Base-by-base conservation (phyloP, 2,113 vertebrate genomes). In the Baryphthengus martii region DNA sequence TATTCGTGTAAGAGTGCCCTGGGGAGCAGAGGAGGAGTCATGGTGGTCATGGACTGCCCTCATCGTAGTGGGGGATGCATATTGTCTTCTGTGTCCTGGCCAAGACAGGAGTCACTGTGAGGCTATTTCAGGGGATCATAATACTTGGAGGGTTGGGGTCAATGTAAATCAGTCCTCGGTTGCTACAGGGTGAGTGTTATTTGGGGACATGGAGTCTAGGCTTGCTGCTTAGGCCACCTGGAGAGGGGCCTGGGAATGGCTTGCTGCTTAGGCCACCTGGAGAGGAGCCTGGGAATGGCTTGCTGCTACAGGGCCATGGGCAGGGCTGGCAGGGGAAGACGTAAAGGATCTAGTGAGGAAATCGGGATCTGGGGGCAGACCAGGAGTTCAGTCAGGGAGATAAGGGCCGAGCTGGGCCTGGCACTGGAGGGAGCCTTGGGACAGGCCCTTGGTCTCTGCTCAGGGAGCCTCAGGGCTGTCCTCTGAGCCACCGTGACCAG, bases 281-380 rank as follows among this genome's bases (percentile, higher is more conserved):
- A n/a, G n/a, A n/a, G n/a, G n/a, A n/a, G n/a, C 8, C 44, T 45
- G 29, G 29, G 16, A 42, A 9, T 63, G 13, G 6, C 17, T 33
- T 81, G 33, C 21, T 2, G 7, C 44, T 42, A 24, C 0, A 3
- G 21, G 11, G 16, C 28, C 0, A 2, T 28, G 29, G n/a, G 25
- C 28, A 39, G 28, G 24, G 29, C 53, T 80, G 20, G 24, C 1
- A 4, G 19, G 16, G 17, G 10, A 23, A 26, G n/a, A 25, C 7
- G 13, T 40, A 58, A 53, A 11, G 29, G 17, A 52, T 6, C 12
- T 4, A 9, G 53, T 24, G 28, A 17, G 12, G 45, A 67, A 61
- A 37, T 5, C 0, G 1, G n/a, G 39, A 52, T 7, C 15, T 0
- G 2, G 12, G 39, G 15, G 28, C 9, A 23, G 37, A 35, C 17